Evolutionary conservation across 2,113 vertebrate species (phyloP).

Genomic region (Sorex araneus): DNA sequence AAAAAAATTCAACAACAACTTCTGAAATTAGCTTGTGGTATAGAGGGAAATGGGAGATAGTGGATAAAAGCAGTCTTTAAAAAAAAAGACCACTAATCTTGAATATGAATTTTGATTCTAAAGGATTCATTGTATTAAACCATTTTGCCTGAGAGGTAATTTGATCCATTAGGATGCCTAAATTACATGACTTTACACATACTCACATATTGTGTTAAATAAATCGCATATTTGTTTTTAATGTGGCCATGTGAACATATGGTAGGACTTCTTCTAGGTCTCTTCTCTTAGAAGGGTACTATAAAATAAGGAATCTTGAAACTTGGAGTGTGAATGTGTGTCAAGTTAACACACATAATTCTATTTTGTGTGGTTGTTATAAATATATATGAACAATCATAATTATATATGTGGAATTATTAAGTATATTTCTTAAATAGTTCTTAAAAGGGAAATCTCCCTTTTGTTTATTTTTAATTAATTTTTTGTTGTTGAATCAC

Average conservation of each 20-base stretch:
- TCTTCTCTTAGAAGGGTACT: no score
- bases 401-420: neutral
- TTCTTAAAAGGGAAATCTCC: constrained; percentile 59
- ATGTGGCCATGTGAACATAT: no score
- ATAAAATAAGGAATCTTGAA: no score
- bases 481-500: no score
- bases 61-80: neutral
- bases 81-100: no score
- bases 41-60: neutral
- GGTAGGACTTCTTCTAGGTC: no score
- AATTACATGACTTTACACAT: neutral
- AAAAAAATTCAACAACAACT: constrained; percentile 18
- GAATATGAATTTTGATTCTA: neutral
- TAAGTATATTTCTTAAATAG: constrained; percentile 47
- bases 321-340: no score
- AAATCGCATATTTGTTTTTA: no score
- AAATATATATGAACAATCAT: neutral
- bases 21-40: neutral
- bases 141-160: constrained; percentile 8
- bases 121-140: neutral
- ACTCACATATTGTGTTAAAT: neutral
- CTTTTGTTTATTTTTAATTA: neutral
- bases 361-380: neutral
- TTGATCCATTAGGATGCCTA: neutral
- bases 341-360: neutral